Conservation (phyloP, 2,113 vertebrate species). For the Symphodus melops region DNA sequence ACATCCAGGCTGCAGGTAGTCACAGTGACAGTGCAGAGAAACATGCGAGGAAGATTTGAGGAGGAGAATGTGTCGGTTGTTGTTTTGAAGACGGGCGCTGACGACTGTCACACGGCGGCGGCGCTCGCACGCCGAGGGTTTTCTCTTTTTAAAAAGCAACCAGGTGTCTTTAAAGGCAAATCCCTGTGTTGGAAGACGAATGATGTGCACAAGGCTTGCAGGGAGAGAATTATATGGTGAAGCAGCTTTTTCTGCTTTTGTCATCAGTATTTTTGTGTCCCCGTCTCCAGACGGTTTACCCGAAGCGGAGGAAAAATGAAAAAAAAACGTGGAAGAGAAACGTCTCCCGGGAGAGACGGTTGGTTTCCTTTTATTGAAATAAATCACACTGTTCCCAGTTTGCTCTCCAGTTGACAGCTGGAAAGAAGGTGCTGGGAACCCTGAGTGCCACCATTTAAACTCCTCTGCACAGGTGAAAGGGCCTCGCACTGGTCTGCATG, state of each 20-base stretch:
- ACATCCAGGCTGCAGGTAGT: not conserved
- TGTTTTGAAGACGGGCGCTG: constrained; percentile 16
- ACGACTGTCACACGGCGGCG: not conserved
- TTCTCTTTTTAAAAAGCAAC: not conserved
- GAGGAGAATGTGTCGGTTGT: not conserved
- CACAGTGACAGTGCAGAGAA: not conserved
- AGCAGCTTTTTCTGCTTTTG: constrained; percentile 43
- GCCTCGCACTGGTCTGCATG: not conserved
- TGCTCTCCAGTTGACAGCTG: constrained; percentile 27
- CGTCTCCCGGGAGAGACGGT: not conserved
- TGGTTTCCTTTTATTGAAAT: constrained; percentile 9
- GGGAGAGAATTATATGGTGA: not conserved
- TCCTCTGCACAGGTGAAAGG: constrained; percentile 1
- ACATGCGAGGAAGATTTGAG: not conserved
- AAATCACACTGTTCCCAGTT: constrained; percentile 33
- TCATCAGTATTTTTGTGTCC: constrained; percentile 31
- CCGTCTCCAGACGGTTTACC: constrained; percentile 16
- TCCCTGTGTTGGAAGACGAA: constrained; percentile 22
- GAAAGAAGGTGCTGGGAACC: constrained; percentile 37
- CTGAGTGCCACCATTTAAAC: not conserved
- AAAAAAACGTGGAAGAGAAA: not conserved
- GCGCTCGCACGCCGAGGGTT: not conserved
- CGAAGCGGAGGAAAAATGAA: constrained; percentile 25
- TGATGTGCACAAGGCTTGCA: not conserved
- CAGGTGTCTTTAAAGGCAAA: constrained; percentile 9